Evolutionary conservation across 37 sponge, comb jelly and placozoan species (phyloP), one percentile per base, ranked within the genome.

Genomic region (Crambe crambe): DNA sequence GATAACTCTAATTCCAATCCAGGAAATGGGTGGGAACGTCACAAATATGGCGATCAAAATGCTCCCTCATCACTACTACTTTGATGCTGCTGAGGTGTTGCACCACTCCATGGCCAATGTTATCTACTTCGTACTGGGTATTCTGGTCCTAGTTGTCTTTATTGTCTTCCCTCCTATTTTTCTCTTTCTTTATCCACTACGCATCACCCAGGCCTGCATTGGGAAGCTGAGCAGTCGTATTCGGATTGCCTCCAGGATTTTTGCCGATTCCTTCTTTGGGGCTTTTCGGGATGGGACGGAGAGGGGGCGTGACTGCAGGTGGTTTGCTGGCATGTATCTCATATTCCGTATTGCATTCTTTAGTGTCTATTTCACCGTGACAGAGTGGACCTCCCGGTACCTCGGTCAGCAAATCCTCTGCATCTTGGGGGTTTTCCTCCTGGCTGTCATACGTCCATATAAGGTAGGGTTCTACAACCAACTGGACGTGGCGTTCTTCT

Each of bases 81-180:
- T 59, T 76, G 76, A 42, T 74, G 66, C 34, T 35, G 31, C 34
- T 31, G 27, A 35, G 73, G 84, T 23, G 39, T 72, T 65, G 2
- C 30, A 25, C 59, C 37, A 17, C 64, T 40, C 68, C 30, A 42
- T 37, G 3, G 37, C 42, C 21, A 60, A 60, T 22, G 5, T 60
- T 25, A 3, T 20, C 1, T 74, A 83, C 34, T 23, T 68, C 21
- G 71, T 69, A 6, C 83, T 83, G 61, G 81, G 39, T 6, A 26
- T 77, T 0, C 3, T 80, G 1, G 36, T 85, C 5, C 32, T 87
- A 3, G 22, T 36, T 26, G 41, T 68, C 27, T 83, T 87, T 74
- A 81, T 84, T 6, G 31, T 70, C 2, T 10, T 84, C 20, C 89
- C 89, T 35, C 92, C 92, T 9, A 22, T 92, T 15, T 62, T 92